These are phyloP conservation scores for Triplophysa rosa DNA, from an alignment of 2,113 vertebrate species.

Conservation along the genomic window DNA sequence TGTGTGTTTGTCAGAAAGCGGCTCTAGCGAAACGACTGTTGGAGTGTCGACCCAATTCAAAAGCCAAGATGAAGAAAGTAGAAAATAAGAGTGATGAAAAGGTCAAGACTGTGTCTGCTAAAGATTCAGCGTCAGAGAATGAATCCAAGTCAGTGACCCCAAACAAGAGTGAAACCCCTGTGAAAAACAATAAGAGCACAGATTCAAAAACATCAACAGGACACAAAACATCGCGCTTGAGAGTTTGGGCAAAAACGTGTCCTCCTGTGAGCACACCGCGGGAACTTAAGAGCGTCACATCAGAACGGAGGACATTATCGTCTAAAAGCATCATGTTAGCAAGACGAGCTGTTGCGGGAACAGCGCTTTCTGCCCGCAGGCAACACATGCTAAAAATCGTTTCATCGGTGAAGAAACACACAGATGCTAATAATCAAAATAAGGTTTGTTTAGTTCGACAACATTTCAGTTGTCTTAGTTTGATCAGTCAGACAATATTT, in stretches of 20 bases:
- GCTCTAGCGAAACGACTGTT: conserved; percentile 24
- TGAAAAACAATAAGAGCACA: background rate
- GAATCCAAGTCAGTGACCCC: background rate
- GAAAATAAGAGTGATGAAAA: background rate
- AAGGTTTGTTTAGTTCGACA: conserved; percentile 13
- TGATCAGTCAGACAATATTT: too few relatives aligned
- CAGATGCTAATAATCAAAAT: background rate
- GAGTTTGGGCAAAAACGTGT: background rate
- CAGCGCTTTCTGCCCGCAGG: background rate
- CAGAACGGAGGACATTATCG: background rate
- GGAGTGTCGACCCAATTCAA: background rate
- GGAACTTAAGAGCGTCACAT: background rate
- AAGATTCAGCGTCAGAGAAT: background rate
- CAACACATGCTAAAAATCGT: background rate
- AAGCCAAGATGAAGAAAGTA: background rate
- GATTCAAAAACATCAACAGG: background rate
- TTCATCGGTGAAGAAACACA: background rate
- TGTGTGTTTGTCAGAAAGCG: conserved; percentile 41
- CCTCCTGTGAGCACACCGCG: background rate
- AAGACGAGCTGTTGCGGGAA: background rate
- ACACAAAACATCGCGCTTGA: background rate
- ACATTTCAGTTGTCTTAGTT: background rate
- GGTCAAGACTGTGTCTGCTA: background rate
- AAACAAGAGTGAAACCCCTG: background rate
- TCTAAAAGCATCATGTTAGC: background rate